Percentiles rank a stretch among this genome's conserved stretches.
phyloP scores from a whole-genome alignment of 2,113 vertebrate genomes.

The Scopus umbretta region DNA sequence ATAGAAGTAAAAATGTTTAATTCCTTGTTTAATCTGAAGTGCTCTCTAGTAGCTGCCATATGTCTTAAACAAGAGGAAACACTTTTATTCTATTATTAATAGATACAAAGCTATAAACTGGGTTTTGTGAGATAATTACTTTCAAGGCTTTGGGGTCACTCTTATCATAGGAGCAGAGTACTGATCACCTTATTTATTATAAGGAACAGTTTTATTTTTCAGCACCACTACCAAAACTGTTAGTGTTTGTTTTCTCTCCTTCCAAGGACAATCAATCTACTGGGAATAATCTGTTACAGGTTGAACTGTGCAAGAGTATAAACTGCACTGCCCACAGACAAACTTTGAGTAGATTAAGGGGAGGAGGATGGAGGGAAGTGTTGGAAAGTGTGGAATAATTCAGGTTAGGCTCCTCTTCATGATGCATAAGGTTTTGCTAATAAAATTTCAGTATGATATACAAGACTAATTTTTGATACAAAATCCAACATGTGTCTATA shows the following conservation, averaged over 20 bases:
- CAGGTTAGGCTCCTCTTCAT: background rate
- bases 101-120: background rate
- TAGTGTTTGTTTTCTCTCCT: background rate
- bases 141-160: background rate
- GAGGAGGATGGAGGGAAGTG: too few species aligned
- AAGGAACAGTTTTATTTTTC: background rate
- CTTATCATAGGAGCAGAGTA: background rate
- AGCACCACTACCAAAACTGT: background rate
- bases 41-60: background rate
- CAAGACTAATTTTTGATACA: background rate
- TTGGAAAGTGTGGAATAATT: background rate
- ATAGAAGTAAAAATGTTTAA: background rate
- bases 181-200: background rate
- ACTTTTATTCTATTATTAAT: background rate
- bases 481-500: background rate
- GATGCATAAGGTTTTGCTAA: background rate
- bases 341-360: background rate
- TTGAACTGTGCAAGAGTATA: background rate
- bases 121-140: background rate
- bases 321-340: background rate
- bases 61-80: background rate
- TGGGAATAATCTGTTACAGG: background rate
- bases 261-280: background rate
- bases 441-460: background rate
- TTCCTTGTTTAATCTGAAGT: background rate